Evolutionary conservation across 2,888 invertebrate species (phyloP).

Genomic region (Thereva nobilitata): DNA sequence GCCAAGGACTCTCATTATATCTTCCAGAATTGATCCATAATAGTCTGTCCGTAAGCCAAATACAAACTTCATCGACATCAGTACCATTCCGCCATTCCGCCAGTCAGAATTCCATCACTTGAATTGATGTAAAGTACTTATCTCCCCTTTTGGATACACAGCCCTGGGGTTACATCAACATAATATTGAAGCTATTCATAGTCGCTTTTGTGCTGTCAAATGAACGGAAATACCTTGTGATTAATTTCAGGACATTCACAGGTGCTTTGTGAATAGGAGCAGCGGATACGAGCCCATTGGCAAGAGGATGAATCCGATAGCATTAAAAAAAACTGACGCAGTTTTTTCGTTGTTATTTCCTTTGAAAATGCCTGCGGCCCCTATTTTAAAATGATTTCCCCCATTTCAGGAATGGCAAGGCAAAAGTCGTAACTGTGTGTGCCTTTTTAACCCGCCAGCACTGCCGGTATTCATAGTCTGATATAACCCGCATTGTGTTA

Average conservation of each 20-base stretch:
- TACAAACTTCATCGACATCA: constrained; percentile 7
- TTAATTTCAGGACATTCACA: constrained; percentile 40
- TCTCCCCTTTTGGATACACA: constrained; percentile 6
- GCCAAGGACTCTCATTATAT: too few species aligned
- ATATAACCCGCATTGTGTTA: constrained; percentile 29
- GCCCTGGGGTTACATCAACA: constrained; percentile 26
- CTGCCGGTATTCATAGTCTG: constrained; percentile 35
- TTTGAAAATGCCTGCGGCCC: constrained; percentile 27
- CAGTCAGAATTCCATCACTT: neutral
- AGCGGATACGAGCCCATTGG: constrained; percentile 39
- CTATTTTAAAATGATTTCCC: constrained; percentile 39
- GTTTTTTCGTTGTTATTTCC: constrained; percentile 27
- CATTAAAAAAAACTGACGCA: constrained; percentile 27
- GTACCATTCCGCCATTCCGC: neutral
- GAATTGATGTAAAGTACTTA: constrained; percentile 16
- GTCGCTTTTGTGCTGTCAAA: constrained; percentile 32
- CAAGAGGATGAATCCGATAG: constrained; percentile 23
- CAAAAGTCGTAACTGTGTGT: constrained; percentile 39
- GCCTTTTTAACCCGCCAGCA: constrained; percentile 36
- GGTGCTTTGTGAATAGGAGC: constrained; percentile 37
- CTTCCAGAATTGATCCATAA: constrained; percentile 14
- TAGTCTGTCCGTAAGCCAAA: constrained; percentile 17
- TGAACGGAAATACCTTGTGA: constrained; percentile 40
- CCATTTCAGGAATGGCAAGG: constrained; percentile 31
- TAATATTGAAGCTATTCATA: constrained; percentile 29